Evolutionary conservation across 2,113 vertebrate species (phyloP), one percentile per base, ranked within the genome.

Genomic region (Notarius quadriscutis): DNA sequence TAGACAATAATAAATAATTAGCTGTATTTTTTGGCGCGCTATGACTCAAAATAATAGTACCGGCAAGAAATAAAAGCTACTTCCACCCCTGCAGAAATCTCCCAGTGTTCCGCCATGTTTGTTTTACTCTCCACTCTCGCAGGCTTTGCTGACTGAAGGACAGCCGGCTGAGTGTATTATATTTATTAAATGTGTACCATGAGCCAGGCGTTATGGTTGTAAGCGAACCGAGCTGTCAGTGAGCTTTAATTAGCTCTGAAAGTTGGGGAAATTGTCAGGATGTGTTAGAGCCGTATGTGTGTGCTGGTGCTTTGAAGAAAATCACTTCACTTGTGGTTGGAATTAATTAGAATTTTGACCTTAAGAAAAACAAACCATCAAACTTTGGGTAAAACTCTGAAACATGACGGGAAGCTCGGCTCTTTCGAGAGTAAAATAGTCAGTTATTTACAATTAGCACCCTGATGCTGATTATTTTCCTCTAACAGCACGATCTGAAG

Each of bases 271-370:
- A 34, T 71, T 34, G 41, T 69, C 62, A 30, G 50, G 53, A 53
- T 7, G n/a, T 25, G 55, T 83, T 83, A n/a, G 25, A 78, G 25
- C 10, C 15, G 18, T 7, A 1, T 14, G 48, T 78, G 51, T 55
- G 25, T 79, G 25, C 27, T 10, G 55, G 11, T 1, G 34, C 71
- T 20, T 72, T 72, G 34, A 72, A 72, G 71, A 72, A 72, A 41
- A 72, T 72, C 41, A 72, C 71, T 72, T 72, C 30, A 72, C 17
- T 48, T 72, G 71, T 48, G 15, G 17, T 48, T 48, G 30, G 34
- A 72, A 72, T 72, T 72, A 72, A 72, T 72, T 72, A 34, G 71
- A 48, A 22, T 41, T 48, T 72, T 72, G 71, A 72, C 71, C 71
- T 72, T 72, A 72, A 72, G 71, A 48, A 72, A 48, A 72, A 72